Conservation (phyloP, 2,113 vertebrate genomes). For the Tinamus guttatus region DNA sequence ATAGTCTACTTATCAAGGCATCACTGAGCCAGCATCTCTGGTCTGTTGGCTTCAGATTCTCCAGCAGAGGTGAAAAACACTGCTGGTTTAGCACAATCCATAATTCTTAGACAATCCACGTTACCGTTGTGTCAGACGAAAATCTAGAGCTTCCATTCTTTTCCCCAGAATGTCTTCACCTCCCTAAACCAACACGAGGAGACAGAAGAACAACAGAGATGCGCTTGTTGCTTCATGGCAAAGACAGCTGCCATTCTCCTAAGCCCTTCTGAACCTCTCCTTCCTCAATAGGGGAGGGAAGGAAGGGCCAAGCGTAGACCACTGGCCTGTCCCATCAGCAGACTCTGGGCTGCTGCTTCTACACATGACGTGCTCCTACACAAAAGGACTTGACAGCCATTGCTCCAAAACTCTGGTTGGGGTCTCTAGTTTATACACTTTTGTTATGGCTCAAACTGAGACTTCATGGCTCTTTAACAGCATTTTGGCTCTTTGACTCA, state of each 20-base stretch:
- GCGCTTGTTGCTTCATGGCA: neutral
- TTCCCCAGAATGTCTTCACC: neutral
- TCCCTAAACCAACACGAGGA: neutral
- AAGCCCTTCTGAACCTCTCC: neutral
- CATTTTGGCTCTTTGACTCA: neutral
- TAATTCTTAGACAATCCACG: neutral
- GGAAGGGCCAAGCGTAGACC: neutral
- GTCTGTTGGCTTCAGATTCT: neutral
- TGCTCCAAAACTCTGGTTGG: neutral
- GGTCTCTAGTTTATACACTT: neutral
- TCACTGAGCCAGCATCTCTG: neutral
- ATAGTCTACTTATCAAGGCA: neutral
- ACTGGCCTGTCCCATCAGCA: neutral
- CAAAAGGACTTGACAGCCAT: neutral
- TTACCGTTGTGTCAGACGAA: neutral
- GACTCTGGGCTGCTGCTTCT: neutral
- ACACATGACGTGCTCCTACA: rapidly evolving
- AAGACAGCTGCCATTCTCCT: rapidly evolving
- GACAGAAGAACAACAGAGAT: neutral
- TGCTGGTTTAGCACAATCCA: neutral
- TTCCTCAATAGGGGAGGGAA: neutral
- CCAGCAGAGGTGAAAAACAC: neutral
- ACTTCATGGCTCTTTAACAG: neutral
- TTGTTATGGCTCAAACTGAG: neutral
- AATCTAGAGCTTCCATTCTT: neutral